Conservation (phyloP, 2,113 vertebrate species). For the Hemibagrus wyckioides region DNA sequence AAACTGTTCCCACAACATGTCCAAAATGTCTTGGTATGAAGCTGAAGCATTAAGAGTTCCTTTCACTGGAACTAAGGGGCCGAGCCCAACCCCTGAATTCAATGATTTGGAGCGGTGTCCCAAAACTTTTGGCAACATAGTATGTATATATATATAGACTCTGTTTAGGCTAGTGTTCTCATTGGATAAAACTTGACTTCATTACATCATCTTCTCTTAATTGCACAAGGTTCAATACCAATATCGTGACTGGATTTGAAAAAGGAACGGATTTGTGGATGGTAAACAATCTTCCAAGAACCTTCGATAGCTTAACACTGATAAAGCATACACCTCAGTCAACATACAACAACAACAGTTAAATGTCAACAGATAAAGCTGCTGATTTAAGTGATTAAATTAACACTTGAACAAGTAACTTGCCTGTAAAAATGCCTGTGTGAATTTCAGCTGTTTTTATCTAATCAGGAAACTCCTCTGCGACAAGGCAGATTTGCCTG, state of each 20-base stretch:
- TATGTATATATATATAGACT: too few species aligned
- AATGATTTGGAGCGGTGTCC: too few species aligned
- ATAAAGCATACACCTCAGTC: constrained; percentile 19
- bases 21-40: too few species aligned
- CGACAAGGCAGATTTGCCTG: background rate
- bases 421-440: background rate
- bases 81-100: too few species aligned
- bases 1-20: too few species aligned
- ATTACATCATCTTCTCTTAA: background rate
- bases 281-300: constrained; percentile 4
- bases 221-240: background rate
- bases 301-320: background rate
- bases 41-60: too few species aligned
- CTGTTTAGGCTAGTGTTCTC: background rate
- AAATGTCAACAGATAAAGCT: constrained; percentile 22
- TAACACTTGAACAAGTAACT: background rate
- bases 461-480: background rate
- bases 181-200: background rate
- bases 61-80: too few species aligned
- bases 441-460: background rate
- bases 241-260: background rate
- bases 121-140: too few species aligned
- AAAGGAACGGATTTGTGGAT: constrained; percentile 4
- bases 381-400: background rate
- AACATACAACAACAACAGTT: constrained; percentile 2